Evolutionary conservation across 2,888 invertebrate genomes (phyloP).

Genomic region (Arge pagana): DNA sequence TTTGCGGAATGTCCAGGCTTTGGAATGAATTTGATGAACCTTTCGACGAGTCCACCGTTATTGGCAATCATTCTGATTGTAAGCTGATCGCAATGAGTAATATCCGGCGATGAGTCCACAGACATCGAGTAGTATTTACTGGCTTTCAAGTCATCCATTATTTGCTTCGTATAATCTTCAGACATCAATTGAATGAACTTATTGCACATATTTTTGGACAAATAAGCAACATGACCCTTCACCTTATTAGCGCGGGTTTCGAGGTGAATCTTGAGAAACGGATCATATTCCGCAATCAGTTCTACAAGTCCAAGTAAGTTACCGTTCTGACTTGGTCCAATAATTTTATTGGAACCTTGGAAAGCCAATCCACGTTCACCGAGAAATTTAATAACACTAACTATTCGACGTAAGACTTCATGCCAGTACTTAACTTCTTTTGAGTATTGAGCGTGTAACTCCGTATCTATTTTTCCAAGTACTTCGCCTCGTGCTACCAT

Average conservation of each 20-base stretch:
- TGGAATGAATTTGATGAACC: slow-evolving; percentile 32
- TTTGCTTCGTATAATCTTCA: slow-evolving; percentile 13
- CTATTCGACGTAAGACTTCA: slow-evolving; percentile 14
- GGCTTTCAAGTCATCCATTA: slow-evolving; percentile 30
- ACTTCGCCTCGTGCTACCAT: slow-evolving; percentile 5
- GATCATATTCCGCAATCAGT: slow-evolving; percentile 13
- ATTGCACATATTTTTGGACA: slow-evolving; percentile 18
- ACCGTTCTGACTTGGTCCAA: slow-evolving; percentile 16
- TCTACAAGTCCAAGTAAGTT: slow-evolving; percentile 19
- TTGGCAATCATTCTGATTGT: slow-evolving; percentile 33
- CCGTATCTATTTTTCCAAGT: slow-evolving; percentile 5
- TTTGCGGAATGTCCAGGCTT: slow-evolving; percentile 32
- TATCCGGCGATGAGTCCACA: slow-evolving; percentile 39
- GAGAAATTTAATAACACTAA: slow-evolving; percentile 15
- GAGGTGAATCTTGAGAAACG: slow-evolving; percentile 17
- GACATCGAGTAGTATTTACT: slow-evolving; percentile 32
- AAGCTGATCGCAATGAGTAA: slow-evolving; percentile 37
- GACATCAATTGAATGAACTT: slow-evolving; percentile 21
- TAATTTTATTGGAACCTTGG: slow-evolving; percentile 12
- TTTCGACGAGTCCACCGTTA: slow-evolving; percentile 24
- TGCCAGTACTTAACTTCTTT: slow-evolving; percentile 18
- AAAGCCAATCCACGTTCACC: slow-evolving; percentile 9
- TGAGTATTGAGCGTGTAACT: slow-evolving; percentile 5
- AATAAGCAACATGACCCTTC: slow-evolving; percentile 16
- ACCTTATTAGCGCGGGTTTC: slow-evolving; percentile 14